Evolutionary conservation across 2,888 invertebrate genomes (phyloP).

Genomic region (Cinara cedri): DNA sequence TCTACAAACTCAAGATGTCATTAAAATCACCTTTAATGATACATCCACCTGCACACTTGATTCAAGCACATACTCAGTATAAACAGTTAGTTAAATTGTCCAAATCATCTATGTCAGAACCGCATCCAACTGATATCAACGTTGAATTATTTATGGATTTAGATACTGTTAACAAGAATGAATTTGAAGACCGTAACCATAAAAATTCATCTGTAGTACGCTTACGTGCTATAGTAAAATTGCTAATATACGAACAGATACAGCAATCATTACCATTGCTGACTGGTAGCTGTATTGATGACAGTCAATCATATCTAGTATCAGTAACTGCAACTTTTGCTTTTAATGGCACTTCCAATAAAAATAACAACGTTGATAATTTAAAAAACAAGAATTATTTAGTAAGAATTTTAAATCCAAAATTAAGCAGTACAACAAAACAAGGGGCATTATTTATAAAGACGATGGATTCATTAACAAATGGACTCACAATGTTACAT

Average conservation of each 20-base stretch:
- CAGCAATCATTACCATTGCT: background rate
- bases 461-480: conserved; percentile 10
- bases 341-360: background rate
- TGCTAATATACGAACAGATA: background rate
- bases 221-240: conserved; percentile 15
- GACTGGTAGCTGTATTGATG: background rate
- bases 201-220: background rate
- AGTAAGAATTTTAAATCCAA: conserved; percentile 19
- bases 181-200: conserved; percentile 15
- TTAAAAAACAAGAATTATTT: conserved; percentile 21
- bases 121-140: background rate
- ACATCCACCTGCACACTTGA: background rate
- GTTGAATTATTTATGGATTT: conserved; percentile 21
- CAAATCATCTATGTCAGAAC: background rate
- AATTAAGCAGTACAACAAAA: conserved; percentile 7
- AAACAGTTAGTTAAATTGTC: conserved; percentile 30
- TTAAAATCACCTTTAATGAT: conserved; percentile 17
- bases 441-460: background rate
- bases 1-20: conserved; percentile 50
- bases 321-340: conserved; percentile 2
- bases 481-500: background rate
- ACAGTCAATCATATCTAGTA: background rate
- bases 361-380: background rate
- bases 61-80: conserved; percentile 28
- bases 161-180: background rate